Conservation (phyloP, 2,888 invertebrate species). For the Tenthredo amoena region DNA sequence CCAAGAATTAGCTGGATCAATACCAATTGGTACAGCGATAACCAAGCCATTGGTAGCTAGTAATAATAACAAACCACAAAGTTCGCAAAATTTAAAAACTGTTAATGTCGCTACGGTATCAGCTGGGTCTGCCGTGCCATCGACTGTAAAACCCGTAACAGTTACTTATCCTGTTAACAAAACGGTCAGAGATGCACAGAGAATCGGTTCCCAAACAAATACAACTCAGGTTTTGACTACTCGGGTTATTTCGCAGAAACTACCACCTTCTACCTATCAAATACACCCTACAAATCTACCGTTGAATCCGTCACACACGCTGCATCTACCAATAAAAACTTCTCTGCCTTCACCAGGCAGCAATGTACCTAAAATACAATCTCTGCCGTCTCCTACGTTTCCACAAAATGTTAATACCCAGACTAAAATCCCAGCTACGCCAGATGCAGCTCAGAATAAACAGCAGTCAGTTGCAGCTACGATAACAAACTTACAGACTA, state of each 20-base stretch:
- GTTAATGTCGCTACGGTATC: conserved; percentile 29
- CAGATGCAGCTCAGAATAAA: conserved; percentile 57
- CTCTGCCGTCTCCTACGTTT: conserved; percentile 54
- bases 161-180: conserved; percentile 65
- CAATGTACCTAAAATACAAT: conserved; percentile 50
- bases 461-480: conserved; percentile 52
- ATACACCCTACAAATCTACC: conserved; percentile 57
- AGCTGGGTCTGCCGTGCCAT: conserved; percentile 45
- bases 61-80: conserved; percentile 54
- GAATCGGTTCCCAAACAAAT: conserved; percentile 62
- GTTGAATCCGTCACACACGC: conserved; percentile 56
- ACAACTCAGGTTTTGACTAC: conserved; percentile 67
- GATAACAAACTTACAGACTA: conserved; percentile 59
- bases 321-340: conserved; percentile 49
- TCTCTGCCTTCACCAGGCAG: conserved; percentile 42
- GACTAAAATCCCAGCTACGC: conserved; percentile 59
- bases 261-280: conserved; percentile 60
- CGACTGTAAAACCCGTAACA: conserved; percentile 63
- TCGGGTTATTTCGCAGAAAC: conserved; percentile 69
- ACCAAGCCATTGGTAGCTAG: conserved; percentile 55
- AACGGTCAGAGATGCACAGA: conserved; percentile 62
- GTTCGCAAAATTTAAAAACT: conserved; percentile 50
- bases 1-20: conserved; percentile 50
- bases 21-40: conserved; percentile 51
- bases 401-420: conserved; percentile 62